Percentiles rank a stretch among this genome's conserved stretches.
Conservation (phyloP, 2,888 invertebrate species). For the Clistopyga incitator region DNA sequence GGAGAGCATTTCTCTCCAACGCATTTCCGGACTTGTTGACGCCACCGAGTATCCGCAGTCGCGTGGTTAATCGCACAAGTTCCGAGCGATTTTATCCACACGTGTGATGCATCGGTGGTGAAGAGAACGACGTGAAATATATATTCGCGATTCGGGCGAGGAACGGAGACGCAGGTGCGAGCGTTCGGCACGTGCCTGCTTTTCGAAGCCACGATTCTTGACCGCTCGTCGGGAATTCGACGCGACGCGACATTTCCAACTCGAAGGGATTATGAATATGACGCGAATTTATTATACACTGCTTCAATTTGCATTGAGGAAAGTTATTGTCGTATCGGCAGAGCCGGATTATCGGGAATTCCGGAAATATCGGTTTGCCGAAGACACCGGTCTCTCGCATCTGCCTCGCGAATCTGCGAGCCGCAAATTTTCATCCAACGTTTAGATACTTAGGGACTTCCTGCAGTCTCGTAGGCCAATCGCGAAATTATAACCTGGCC, state of each 20-base stretch:
- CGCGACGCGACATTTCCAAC: neutral
- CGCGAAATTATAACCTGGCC: constrained; percentile 67
- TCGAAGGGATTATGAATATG: neutral
- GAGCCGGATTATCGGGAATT: neutral
- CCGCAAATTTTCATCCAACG: neutral
- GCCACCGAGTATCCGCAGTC: neutral
- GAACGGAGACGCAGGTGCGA: constrained; percentile 52
- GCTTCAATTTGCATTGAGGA: neutral
- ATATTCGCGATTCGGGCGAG: no score
- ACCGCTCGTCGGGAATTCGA: neutral
- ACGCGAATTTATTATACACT: neutral
- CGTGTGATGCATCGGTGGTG: neutral
- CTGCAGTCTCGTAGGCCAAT: constrained; percentile 51
- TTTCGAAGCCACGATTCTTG: neutral
- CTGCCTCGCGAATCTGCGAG: constrained; percentile 41
- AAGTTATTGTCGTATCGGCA: neutral
- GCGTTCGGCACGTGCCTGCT: constrained; percentile 50
- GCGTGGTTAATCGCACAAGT: constrained; percentile 11
- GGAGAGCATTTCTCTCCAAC: constrained; percentile 2
- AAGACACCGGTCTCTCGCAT: constrained; percentile 2
- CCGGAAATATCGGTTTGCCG: neutral
- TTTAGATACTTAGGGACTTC: neutral
- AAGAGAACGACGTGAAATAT: neutral
- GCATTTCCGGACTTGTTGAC: neutral
- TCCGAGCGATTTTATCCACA: neutral